Evolutionary conservation across 2,888 invertebrate genomes (phyloP), one percentile per base, ranked within the genome.

Genomic region (Cyaniris semiargus): DNA sequence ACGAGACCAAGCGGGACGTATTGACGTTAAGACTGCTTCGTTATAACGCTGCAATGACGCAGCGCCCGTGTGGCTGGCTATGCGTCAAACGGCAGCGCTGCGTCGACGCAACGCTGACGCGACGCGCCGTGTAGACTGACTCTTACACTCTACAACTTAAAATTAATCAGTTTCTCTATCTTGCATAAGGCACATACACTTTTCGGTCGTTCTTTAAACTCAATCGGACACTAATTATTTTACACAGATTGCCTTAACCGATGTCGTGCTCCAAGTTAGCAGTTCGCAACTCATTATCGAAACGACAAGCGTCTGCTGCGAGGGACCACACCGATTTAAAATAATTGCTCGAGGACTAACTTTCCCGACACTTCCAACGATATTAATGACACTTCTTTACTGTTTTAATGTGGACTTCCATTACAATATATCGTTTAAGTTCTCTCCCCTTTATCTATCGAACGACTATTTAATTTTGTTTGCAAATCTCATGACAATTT

Each of bases 311-410:
- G 70, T 70, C 70, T 70, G 70, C 27, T 70, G 70, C 27, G 27
- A 70, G 34, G 70, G 70, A 70, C 70, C 70, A 31, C 34, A 70
- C 31, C 5, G 70, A 31, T 70, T 70, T 21, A 70, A 70, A 70
- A 70, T 70, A 31, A 70, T 70, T 70, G 70, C 70, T 31, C 15
- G 70, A 70, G 70, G 34, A 70, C 70, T 34, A 70, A 70, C 34
- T 38, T 71, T 38, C 7, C 34, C 38, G 70, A 38, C 70, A 38
- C 0, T 71, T 71, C 18, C 70, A 38, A 38, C 70, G 38, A 71
- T 71, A 71, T 71, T 71, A 71, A 71, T 71, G 70, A 71, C 21
- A 38, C 70, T 71, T 71, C 70, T 71, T 71, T n/a, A 71, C 34
- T 71, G 38, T 71, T 71, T 38, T n/a, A 71, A 31, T 71, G 31